Evolutionary conservation across 1,140 invertebrate species (phyloP).

Genomic region (Eubasilissa regina): DNA sequence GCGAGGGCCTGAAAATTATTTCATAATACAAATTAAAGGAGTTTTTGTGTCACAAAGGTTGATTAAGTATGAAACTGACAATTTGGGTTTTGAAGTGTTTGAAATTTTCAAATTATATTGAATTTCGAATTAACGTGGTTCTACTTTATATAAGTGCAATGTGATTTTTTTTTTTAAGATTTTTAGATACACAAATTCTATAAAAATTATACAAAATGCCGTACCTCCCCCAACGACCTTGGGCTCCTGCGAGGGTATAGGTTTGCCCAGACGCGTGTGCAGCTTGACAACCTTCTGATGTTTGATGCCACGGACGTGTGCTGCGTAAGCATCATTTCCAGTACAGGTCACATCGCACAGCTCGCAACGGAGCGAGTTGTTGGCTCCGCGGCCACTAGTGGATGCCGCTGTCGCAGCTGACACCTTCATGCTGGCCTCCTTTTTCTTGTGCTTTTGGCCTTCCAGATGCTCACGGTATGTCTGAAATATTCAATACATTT

Average conservation of each 20-base stretch:
- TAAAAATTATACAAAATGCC: too few relatives aligned
- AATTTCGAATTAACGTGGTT: too few relatives aligned
- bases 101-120: too few relatives aligned
- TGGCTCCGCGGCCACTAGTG: slow-evolving; percentile 69
- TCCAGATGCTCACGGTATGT: slow-evolving; percentile 98
- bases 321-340: slow-evolving; percentile 97
- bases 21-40: too few relatives aligned
- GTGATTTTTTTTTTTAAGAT: too few relatives aligned
- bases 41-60: too few relatives aligned
- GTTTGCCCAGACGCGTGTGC: slow-evolving; percentile 97
- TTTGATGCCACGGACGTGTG: slow-evolving; percentile 97
- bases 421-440: slow-evolving; percentile 92
- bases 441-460: slow-evolving; percentile 99
- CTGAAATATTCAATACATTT: slow-evolving; percentile 64
- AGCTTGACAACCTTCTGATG: slow-evolving; percentile 98
- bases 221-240: slow-evolving; percentile 78
- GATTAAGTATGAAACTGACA: too few relatives aligned
- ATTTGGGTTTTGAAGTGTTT: too few relatives aligned
- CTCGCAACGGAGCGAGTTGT: slow-evolving; percentile 87
- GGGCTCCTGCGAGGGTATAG: slow-evolving; percentile 96
- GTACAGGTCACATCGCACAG: slow-evolving; percentile 98
- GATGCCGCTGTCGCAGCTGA: slow-evolving; percentile 71
- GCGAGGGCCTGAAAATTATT: too few relatives aligned
- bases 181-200: too few relatives aligned
- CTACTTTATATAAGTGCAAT: too few relatives aligned